Evolutionary conservation across 2,113 vertebrate genomes (phyloP).

Genomic region (Cynocephalus volans): DNA sequence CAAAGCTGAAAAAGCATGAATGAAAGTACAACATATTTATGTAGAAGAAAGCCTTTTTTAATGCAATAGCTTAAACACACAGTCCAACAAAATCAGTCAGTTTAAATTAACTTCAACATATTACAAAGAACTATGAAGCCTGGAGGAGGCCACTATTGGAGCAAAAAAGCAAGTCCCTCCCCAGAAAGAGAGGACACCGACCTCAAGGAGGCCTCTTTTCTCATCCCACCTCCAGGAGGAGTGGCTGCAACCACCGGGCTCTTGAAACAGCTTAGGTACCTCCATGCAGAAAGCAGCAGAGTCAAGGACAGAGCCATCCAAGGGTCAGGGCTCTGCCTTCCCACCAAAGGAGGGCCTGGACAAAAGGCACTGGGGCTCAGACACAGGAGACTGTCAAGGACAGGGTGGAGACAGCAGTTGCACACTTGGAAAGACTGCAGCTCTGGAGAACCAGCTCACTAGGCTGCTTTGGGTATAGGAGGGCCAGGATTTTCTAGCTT

Average conservation of each 20-base stretch:
- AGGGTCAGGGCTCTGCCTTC: neutral
- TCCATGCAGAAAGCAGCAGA: neutral
- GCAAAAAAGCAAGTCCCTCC: conserved; percentile 42
- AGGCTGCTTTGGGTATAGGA: conserved; percentile 11
- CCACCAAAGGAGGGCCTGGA: conserved; percentile 10
- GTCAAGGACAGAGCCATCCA: neutral
- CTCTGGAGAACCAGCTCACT: conserved; percentile 82
- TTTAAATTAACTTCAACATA: conserved; percentile 74
- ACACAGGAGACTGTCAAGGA: neutral
- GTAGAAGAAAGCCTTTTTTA: conserved; percentile 76
- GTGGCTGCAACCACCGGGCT: neutral
- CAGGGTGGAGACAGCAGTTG: neutral
- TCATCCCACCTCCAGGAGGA: neutral
- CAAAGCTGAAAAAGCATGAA: conserved; percentile 25
- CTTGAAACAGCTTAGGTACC: neutral
- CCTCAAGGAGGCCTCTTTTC: neutral
- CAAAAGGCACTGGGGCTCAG: conserved; percentile 68
- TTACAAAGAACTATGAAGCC: conserved; percentile 63
- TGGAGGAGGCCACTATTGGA: neutral
- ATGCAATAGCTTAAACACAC: conserved; percentile 65
- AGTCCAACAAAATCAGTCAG: conserved; percentile 62
- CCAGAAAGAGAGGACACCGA: neutral
- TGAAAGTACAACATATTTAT: neutral
- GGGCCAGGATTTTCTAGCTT: neutral
- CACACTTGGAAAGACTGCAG: conserved; percentile 14